Percentiles rank a stretch among this genome's conserved stretches.
These are phyloP conservation scores for Umimayanthus chanpuru DNA, from an alignment of 92 coral and sea anemone genomes.

Conservation along the genomic window DNA sequence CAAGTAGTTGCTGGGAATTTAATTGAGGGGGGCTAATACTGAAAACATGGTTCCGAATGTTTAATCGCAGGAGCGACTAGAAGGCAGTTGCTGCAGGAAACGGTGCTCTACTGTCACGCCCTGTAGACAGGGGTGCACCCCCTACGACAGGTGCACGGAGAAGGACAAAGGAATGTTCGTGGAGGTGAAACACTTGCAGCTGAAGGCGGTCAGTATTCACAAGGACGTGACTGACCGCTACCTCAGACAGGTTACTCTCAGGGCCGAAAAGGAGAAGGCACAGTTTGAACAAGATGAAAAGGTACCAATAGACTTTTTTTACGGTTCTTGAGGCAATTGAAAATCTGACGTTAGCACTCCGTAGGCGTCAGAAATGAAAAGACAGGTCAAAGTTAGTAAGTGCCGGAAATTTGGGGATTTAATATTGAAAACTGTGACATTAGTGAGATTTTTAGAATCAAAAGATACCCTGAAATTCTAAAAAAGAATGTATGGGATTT, in stretches of 20 bases:
- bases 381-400: no score
- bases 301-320: neutral
- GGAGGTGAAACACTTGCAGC: constrained; percentile 41
- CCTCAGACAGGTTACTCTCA: constrained; percentile 38
- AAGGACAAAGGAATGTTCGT: constrained; percentile 44
- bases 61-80: constrained; percentile 1
- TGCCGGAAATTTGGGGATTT: no score
- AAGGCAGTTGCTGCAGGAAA: constrained; percentile 42
- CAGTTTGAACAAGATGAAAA: constrained; percentile 35
- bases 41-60: neutral
- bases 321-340: no score
- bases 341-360: no score
- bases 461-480: no score
- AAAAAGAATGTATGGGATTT: no score
- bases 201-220: constrained; percentile 33
- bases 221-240: constrained; percentile 34
- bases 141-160: neutral
- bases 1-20: no score
- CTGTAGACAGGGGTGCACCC: constrained; percentile 27
- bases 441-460: no score
- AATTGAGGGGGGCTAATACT: no score
- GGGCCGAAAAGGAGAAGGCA: constrained; percentile 48
- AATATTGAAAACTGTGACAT: no score
- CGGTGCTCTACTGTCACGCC: constrained; percentile 11
- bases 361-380: no score